These are phyloP conservation scores for Crossaster papposus DNA, from an alignment of 53 echinoderm and acorn worm genomes.

Conservation along the genomic window DNA sequence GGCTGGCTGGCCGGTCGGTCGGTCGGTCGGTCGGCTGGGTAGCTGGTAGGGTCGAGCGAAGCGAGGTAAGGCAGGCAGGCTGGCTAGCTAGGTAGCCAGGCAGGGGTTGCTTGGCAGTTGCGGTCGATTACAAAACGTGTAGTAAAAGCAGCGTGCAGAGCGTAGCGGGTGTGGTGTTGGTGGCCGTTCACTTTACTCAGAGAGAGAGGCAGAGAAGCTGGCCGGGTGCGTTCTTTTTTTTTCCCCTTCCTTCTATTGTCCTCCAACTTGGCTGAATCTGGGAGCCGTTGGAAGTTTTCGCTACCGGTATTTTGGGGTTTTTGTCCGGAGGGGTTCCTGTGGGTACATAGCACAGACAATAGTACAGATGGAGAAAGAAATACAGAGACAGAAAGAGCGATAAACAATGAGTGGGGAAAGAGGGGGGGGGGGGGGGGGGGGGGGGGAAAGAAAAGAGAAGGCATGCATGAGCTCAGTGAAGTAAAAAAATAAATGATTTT, in stretches of 20 bases:
- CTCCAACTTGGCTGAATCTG: slow-evolving; percentile 34
- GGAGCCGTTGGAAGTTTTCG: slow-evolving; percentile 14
- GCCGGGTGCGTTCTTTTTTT: slow-evolving; percentile 37
- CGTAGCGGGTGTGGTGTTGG: slow-evolving; percentile 21
- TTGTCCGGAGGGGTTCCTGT: slow-evolving; percentile 42
- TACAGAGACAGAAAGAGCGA: slow-evolving; percentile 5
- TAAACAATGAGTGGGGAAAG: slow-evolving; percentile 29
- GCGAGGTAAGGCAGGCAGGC: slow-evolving; percentile 22
- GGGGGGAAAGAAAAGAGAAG: slow-evolving; percentile 27
- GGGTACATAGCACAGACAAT: slow-evolving; percentile 47
- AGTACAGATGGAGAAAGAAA: slow-evolving; percentile 38
- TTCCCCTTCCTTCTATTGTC: slow-evolving; percentile 47
- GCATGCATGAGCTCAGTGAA: slow-evolving; percentile 51
- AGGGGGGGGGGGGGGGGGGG: no score
- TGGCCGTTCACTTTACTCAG: neutral
- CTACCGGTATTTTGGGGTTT: neutral
- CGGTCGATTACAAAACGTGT: neutral
- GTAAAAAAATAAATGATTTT: slow-evolving; percentile 29
- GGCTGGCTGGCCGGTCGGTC: no score
- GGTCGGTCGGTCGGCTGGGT: no score
- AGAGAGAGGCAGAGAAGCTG: neutral
- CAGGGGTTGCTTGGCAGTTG: neutral
- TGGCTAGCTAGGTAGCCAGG: slow-evolving; percentile 15
- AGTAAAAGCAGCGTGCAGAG: neutral
- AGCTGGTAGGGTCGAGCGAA: neutral